Base-by-base conservation (phyloP, 2,797 vertebrate genomes). In the Fundulus diaphanus region DNA sequence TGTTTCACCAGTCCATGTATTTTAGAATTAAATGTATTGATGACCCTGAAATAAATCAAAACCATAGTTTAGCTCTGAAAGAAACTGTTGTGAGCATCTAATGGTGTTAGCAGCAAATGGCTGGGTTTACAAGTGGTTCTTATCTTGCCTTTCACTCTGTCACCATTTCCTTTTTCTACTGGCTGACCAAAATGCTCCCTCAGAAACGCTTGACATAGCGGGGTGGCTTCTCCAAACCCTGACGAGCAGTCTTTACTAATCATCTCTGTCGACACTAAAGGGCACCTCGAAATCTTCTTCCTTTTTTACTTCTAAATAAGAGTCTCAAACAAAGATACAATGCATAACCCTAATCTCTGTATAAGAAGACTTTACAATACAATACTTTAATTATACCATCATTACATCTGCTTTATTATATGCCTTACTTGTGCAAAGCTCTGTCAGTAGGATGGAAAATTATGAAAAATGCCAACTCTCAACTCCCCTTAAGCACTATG, bases 401-500 rank as follows among this genome's bases (percentile, higher is more conserved):
- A 24, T 63, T 20, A 72, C 33, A n/a, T 75, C 13, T 37, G 3
- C 44, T 57, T 27, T 37, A 31, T 49, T 3, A 31, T 67, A 18
- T 9, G 31, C 27, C 9, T 67, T 66, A 42, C 12, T 35, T 22
- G 33, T 16, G 18, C n/a, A 56, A 51, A 70, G 24, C 71, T 5
- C 73, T 73, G 51, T 81, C 40, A 70, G 68, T 65, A 74, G 51
- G 37, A 44, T 31, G 1, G 22, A 33, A 66, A 61, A 52, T 59
- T 42, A 49, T 4, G 40, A 51, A 18, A 73, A 73, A 79, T 49
- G 61, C 52, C 1, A 2, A 61, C 33, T 70, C 78, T 57, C 37
- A 76, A 67, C 18, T 87, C 63, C 65, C 1, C 49, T 68, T 51
- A 63, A 76, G 63, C 63, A 48, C 40, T 59, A 24, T 29, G 56